phyloP scores from a whole-genome alignment of 2,797 vertebrate species.

The Chromobotia macracanthus region DNA sequence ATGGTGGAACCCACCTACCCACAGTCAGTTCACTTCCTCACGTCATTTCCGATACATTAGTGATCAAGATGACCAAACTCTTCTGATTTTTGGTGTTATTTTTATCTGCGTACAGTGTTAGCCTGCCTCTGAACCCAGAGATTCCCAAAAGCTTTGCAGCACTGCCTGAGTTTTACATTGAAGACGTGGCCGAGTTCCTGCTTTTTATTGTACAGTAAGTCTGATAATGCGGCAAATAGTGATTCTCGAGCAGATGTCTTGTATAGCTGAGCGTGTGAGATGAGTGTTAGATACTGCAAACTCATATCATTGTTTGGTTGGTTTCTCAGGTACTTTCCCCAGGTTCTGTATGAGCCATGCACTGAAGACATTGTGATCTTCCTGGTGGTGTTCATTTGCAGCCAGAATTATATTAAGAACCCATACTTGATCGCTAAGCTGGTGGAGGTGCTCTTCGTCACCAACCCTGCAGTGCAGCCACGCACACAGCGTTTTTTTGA shows the following conservation, averaged over 20 bases:
- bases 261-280: not conserved
- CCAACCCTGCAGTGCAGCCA: slow-evolving; percentile 95
- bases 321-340: slow-evolving; percentile 90
- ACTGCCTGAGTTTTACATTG: slow-evolving; percentile 97
- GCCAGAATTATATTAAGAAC: slow-evolving; percentile 98
- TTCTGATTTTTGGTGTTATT: not conserved
- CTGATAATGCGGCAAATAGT: not conserved
- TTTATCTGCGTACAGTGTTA: slow-evolving; percentile 76
- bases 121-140: slow-evolving; percentile 90
- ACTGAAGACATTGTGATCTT: slow-evolving; percentile 97
- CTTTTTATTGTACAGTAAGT: slow-evolving; percentile 99
- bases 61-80: not conserved
- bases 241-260: not conserved
- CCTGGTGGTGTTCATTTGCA: slow-evolving; percentile 97
- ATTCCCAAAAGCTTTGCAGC: slow-evolving; percentile 97
- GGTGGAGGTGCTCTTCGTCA: slow-evolving; percentile 98
- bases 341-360: slow-evolving; percentile 98
- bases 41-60: not conserved
- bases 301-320: not conserved
- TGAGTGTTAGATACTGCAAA: not conserved
- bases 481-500: slow-evolving; percentile 97
- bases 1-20: slow-evolving; percentile 93
- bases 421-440: slow-evolving; percentile 97
- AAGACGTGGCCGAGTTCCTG: slow-evolving; percentile 98
- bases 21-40: slow-evolving; percentile 79